These are phyloP conservation scores for Lepidochrysops patricia DNA, from an alignment of 2,888 invertebrate genomes.

Conservation along the genomic window DNA sequence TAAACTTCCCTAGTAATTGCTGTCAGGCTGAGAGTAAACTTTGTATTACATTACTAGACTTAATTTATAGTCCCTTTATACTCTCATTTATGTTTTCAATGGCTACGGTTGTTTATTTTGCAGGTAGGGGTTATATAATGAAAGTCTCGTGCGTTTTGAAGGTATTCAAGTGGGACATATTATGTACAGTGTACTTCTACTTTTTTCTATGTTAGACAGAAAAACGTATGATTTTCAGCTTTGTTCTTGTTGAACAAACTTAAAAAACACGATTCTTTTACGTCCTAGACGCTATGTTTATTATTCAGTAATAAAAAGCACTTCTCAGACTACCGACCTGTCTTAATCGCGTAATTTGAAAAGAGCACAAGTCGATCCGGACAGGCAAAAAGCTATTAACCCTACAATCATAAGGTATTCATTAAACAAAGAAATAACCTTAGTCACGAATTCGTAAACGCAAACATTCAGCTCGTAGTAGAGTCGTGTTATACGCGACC, in stretches of 20 bases:
- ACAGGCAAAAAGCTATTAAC: conserved; percentile 1
- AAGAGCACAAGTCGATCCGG: neutral
- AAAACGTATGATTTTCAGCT: neutral
- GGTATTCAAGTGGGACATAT: no score
- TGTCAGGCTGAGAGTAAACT: conserved; percentile 69
- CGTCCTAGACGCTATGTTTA: neutral
- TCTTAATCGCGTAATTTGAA: neutral
- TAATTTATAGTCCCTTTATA: conserved; percentile 69
- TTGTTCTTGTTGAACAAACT: no score
- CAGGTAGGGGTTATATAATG: neutral
- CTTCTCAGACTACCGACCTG: neutral
- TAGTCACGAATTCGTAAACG: conserved; percentile 35
- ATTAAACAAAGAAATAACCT: conserved; percentile 28
- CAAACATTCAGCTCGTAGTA: conserved; percentile 24
- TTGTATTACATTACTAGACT: conserved; percentile 69
- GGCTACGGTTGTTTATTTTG: conserved; percentile 17
- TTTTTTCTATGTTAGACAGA: no score
- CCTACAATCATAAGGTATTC: conserved; percentile 20
- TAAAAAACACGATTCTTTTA: neutral
- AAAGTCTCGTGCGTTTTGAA: no score
- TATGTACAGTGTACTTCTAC: no score
- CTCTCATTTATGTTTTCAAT: conserved; percentile 47
- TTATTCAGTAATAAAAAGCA: neutral
- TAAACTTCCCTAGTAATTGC: conserved; percentile 68
- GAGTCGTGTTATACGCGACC: conserved; percentile 36